Evolutionary conservation across 2,888 invertebrate species (phyloP), one percentile per base, ranked within the genome.

Genomic region (Hydrotaea diabolus): DNA sequence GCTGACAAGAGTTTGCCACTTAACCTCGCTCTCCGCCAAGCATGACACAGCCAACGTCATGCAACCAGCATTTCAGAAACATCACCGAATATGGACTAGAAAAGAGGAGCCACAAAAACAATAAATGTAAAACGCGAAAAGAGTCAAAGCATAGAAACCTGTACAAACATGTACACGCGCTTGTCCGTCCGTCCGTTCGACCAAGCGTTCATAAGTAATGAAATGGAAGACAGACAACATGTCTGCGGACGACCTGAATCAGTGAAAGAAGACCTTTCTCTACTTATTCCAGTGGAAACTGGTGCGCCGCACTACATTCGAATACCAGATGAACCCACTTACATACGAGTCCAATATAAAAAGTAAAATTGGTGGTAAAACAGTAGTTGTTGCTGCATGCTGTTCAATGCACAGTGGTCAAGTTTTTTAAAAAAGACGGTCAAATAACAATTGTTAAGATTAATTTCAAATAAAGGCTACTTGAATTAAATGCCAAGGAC

Each of bases 1-100:
- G 62, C 64, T 72, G 36, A 76, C 62, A 71, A 81, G 72, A 43
- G 72, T 62, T 72, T 85, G 79, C 84, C 84, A 86, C 86, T 85
- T 86, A 83, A 86, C 83, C 84, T 57, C 69, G 81, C 78, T 84
- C 78, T 84, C 80, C 82, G 82, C 75, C 84, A 76, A 80, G 76
- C 84, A 78, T 82, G 80, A 80, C 31, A 31, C 31, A 31, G 7
- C 8, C 66, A 62, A 8, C 77, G 78, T 53, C 57, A 57, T 57
- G 39, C 39, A 74, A 46, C 53, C 46, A 36, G 17, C 36, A 46
- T 17, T 39, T 36, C 26, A 66, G 26, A 76, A 43, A 71, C 13
- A 21, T 53, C 57, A 69, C 13, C 11, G 36, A 36, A 23, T 26
- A 43, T 21, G n/a, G 57, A 57, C 39, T 43, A 19, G 31, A 57